Percentiles rank a stretch among this genome's conserved stretches.
These are phyloP conservation scores for Corynorhinus townsendii DNA, from an alignment of 2,113 vertebrate genomes.

Conservation along the genomic window DNA sequence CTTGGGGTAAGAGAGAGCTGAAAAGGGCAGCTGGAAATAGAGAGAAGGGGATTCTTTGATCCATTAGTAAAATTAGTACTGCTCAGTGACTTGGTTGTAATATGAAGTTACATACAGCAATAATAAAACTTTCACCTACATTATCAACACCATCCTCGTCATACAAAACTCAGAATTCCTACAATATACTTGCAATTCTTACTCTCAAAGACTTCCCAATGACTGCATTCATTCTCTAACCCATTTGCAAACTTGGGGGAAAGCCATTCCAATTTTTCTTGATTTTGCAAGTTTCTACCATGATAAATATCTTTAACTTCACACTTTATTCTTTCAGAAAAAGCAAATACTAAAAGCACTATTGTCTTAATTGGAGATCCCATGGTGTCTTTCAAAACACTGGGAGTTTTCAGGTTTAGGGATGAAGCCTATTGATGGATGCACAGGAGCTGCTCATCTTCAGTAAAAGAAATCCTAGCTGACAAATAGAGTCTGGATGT, in stretches of 20 bases:
- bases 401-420: background rate
- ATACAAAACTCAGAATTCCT: background rate
- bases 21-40: background rate
- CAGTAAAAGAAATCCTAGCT: background rate
- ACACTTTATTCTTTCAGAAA: conserved; percentile 4
- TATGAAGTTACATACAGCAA: background rate
- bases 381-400: background rate
- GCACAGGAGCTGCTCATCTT: background rate
- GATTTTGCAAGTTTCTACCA: background rate
- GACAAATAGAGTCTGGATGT: background rate
- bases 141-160: background rate
- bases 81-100: background rate
- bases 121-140: background rate
- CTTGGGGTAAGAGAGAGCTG: background rate
- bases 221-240: background rate
- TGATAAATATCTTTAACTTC: background rate
- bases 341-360: conserved; percentile 10
- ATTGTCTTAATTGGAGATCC: background rate
- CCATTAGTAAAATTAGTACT: background rate
- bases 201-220: background rate
- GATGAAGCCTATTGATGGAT: background rate
- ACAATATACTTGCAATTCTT: background rate
- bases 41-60: background rate
- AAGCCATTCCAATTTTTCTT: background rate
- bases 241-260: background rate